These are phyloP conservation scores for Leistus spinibarbis DNA, from an alignment of 2,888 invertebrate genomes.

Conservation along the genomic window DNA sequence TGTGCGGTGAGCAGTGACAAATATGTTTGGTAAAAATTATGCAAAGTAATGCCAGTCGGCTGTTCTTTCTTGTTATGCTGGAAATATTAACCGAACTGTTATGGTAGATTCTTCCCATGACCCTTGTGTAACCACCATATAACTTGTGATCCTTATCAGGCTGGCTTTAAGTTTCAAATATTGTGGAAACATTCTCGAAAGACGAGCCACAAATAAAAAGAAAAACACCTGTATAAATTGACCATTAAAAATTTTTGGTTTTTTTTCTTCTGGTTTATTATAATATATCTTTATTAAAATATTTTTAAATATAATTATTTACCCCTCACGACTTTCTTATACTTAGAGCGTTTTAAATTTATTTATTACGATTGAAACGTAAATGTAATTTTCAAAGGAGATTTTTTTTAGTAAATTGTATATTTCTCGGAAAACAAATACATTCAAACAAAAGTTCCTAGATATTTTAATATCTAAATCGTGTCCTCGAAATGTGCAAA, in stretches of 20 bases:
- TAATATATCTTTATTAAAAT: background rate
- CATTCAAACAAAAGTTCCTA: too few species aligned
- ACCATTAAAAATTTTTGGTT: background rate
- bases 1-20: background rate
- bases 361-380: too few species aligned
- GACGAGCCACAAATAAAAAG: background rate
- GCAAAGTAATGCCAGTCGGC: background rate
- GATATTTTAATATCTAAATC: too few species aligned
- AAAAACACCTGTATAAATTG: background rate
- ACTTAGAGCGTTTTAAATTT: too few species aligned
- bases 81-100: background rate
- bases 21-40: slow-evolving; percentile 1
- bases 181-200: background rate
- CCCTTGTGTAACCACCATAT: background rate
- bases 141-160: background rate
- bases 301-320: background rate
- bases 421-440: too few species aligned
- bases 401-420: too few species aligned
- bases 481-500: too few species aligned
- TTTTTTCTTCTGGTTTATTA: background rate
- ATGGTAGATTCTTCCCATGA: slow-evolving; percentile 1
- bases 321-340: too few species aligned
- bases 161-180: background rate
- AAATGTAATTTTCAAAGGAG: too few species aligned
- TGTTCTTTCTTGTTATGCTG: background rate